Percentiles rank a stretch among this genome's conserved stretches.
Conservation (phyloP, 2,888 invertebrate species). For the Falcaria lacertinaria region DNA sequence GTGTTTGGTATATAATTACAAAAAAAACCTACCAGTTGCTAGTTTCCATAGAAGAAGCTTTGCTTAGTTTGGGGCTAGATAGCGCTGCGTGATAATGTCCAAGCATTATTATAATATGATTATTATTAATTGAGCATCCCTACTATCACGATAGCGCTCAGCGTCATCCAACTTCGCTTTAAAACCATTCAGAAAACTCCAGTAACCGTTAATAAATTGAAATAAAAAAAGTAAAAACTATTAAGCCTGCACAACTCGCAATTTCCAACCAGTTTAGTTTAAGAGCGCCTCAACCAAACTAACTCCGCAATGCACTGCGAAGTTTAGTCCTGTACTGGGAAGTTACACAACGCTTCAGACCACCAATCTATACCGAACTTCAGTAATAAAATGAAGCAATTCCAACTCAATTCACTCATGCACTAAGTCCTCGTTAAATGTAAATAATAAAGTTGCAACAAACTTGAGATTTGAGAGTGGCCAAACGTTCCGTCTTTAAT, state of each 20-base stretch:
- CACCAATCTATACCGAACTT: constrained; percentile 58
- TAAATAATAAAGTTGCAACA: constrained; percentile 13
- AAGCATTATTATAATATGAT: too few species aligned
- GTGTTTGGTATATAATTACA: too few species aligned
- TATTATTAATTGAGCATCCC: too few species aligned
- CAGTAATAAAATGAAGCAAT: constrained; percentile 38
- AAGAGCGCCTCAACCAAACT: constrained; percentile 38
- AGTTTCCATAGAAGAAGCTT: too few species aligned
- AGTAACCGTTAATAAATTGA: constrained; percentile 9
- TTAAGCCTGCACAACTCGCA: constrained; percentile 40
- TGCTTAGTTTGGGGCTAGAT: too few species aligned
- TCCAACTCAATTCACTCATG: constrained; percentile 34
- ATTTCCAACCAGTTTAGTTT: constrained; percentile 52
- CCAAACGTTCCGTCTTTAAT: constrained; percentile 29
- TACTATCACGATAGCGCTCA: not conserved
- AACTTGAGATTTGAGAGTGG: constrained; percentile 25
- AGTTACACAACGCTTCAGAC: constrained; percentile 32
- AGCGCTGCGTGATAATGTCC: too few species aligned
- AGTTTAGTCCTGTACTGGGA: constrained; percentile 31
- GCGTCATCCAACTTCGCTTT: not conserved
- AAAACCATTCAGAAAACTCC: constrained; percentile 1
- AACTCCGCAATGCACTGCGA: constrained; percentile 47
- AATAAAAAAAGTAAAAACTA: constrained; percentile 23
- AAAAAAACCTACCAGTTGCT: too few species aligned
- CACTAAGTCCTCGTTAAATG: constrained; percentile 27